A percentile compares a stretch with the other conserved stretches of the same genome.
Conservation (phyloP, 23 tunicate genomes). For the Halocynthia aurantium region DNA sequence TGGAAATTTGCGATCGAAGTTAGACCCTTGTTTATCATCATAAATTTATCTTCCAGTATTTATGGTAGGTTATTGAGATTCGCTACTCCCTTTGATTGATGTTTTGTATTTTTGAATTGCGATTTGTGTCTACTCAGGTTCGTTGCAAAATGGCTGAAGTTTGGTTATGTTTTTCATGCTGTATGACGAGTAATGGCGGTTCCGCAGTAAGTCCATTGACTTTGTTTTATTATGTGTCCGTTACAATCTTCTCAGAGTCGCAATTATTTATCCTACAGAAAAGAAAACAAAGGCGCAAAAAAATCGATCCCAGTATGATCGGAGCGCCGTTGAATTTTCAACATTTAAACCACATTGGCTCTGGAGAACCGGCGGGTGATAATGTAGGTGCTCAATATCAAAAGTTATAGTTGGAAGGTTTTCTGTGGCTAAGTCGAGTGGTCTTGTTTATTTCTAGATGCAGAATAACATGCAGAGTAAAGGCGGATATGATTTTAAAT, state of each 20-base stretch:
- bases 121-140: slow-evolving; percentile 18
- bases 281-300: slow-evolving; percentile 49
- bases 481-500: slow-evolving; percentile 79
- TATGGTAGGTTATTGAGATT: background rate
- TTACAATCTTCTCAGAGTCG: background rate
- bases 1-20: too few relatives aligned
- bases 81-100: background rate
- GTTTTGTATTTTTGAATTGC: background rate
- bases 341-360: slow-evolving; percentile 89
- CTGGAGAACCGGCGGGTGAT: slow-evolving; percentile 74
- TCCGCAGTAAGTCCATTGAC: slow-evolving; percentile 31
- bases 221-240: background rate
- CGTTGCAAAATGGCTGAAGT: slow-evolving; percentile 56
- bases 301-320: slow-evolving; percentile 76
- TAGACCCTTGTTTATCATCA: background rate
- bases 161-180: slow-evolving; percentile 84
- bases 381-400: slow-evolving; percentile 26
- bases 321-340: slow-evolving; percentile 82
- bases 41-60: background rate
- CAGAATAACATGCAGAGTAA: slow-evolving; percentile 89
- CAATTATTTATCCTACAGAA: slow-evolving; percentile 7
- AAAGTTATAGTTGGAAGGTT: background rate
- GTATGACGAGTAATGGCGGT: slow-evolving; percentile 54
- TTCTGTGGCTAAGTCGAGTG: background rate
- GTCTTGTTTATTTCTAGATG: slow-evolving; percentile 30